Evolutionary conservation across 2,113 vertebrate genomes (phyloP).

Genomic region (Polypterus bichir): DNA sequence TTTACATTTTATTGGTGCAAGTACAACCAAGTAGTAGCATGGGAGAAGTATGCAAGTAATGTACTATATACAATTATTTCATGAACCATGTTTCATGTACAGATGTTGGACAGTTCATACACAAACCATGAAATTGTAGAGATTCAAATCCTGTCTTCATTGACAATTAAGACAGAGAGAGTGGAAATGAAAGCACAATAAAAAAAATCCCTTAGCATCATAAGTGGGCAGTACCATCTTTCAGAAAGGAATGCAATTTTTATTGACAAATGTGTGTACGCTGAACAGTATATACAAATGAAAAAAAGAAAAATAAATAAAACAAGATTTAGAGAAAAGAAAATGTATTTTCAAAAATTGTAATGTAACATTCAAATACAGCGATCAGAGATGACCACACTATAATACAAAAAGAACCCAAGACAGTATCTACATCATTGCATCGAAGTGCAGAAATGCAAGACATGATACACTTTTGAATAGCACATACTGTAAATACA

Average conservation of each 20-base stretch:
- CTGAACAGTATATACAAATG: conserved; percentile 68
- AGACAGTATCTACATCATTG: conserved; percentile 21
- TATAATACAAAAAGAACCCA: conserved; percentile 30
- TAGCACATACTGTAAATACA: conserved; percentile 12
- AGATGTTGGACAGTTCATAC: too few relatives aligned
- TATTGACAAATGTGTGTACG: conserved; percentile 73
- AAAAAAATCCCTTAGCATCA: too few relatives aligned
- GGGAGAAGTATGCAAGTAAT: too few relatives aligned
- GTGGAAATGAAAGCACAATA: too few relatives aligned
- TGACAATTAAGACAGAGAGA: too few relatives aligned
- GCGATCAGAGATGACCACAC: conserved; percentile 28
- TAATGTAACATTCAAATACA: conserved; percentile 23
- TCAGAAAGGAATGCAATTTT: conserved; percentile 64
- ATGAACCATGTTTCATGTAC: too few relatives aligned
- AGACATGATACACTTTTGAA: conserved; percentile 21
- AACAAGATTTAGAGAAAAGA: conserved; percentile 6
- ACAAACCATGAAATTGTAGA: too few relatives aligned
- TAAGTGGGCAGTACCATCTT: conserved; percentile 34
- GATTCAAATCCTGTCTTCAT: too few relatives aligned
- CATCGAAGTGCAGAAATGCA: background rate
- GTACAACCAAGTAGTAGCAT: too few relatives aligned
- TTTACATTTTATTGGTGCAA: too few relatives aligned
- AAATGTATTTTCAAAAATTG: conserved; percentile 19
- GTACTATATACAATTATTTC: too few relatives aligned
- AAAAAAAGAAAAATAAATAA: conserved; percentile 35